phyloP scores from a whole-genome alignment of 2,113 vertebrate species.

The Tetrao urogallus region DNA sequence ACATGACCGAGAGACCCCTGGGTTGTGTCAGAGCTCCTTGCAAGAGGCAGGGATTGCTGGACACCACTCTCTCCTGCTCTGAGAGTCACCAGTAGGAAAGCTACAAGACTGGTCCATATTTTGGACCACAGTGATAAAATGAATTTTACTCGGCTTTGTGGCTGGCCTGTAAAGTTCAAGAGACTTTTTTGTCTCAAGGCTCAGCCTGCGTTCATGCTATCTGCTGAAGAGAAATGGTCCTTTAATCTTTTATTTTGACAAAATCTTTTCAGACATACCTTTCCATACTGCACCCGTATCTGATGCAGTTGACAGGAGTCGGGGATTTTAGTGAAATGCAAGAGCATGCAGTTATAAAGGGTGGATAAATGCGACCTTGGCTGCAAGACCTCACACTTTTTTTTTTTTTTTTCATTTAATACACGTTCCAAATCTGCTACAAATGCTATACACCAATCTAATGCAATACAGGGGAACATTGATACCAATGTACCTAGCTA shows the following conservation, averaged over 20 bases:
- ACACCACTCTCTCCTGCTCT: fast-evolving
- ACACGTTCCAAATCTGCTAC: background rate
- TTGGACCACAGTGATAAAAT: background rate
- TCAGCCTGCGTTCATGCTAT: background rate
- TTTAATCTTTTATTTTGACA: background rate
- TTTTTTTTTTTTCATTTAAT: background rate
- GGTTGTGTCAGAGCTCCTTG: background rate
- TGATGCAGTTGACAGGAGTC: background rate
- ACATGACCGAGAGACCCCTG: background rate
- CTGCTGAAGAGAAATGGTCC: background rate
- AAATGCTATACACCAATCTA: background rate
- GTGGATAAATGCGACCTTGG: background rate
- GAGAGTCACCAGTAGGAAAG: background rate
- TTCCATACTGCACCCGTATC: background rate
- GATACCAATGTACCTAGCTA: background rate
- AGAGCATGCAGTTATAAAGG: fast-evolving
- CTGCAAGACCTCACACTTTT: background rate
- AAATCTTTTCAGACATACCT: background rate
- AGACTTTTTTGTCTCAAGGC: background rate
- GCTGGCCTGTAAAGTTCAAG: fast-evolving
- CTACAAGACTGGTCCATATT: background rate
- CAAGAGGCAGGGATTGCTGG: fast-evolving
- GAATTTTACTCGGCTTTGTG: background rate
- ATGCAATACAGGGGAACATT: background rate
- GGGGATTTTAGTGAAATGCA: background rate